Evolutionary conservation across 2,888 invertebrate species (phyloP), one percentile per base, ranked within the genome.

Genomic region (Drosophila tripunctata): DNA sequence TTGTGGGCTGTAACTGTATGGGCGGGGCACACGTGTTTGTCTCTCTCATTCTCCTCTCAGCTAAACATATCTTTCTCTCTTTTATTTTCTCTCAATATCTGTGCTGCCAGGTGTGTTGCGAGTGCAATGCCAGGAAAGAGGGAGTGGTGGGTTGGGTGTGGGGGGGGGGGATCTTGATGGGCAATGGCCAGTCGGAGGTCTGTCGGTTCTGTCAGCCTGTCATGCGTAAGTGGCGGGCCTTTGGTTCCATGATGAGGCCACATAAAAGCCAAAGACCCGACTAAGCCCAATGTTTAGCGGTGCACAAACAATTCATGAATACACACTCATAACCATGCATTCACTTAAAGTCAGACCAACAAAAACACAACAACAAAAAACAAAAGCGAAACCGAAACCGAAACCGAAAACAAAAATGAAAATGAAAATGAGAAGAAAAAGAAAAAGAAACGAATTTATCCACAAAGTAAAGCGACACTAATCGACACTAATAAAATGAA

Each of bases 191-290:
- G n/a, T n/a, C n/a, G n/a, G n/a, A n/a, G n/a, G 27, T 10, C 24
- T 27, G 24, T 7, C 24, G 8, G n/a, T 6, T 30, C 31, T 47
- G 57, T 35, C 50, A 54, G 47, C 54, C 22, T 73, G 54, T 36
- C 60, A 52, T 60, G 48, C 68, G 63, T 64, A 63, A 56, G 60
- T 41, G 43, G 17, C 19, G 47, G 44, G 27, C 27, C 55, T 56
- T 67, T 40, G 72, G 67, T 47, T 40, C 35, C 35, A 50, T 60
- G 60, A 58, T 64, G 64, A 71, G 74, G 67, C 61, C 66, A 66
- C 60, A 71, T 52, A 67, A 77, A 67, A 68, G 55, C 56, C 67
- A 44, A 51, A 65, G 54, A 55, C 41, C 60, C 56, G 47, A 62
- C 54, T 31, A 38, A 51, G 36, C 33, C 43, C 51, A 44, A 43